Evolutionary conservation across 2,113 vertebrate species (phyloP).

Genomic region (Rhinichthys klamathensis): DNA sequence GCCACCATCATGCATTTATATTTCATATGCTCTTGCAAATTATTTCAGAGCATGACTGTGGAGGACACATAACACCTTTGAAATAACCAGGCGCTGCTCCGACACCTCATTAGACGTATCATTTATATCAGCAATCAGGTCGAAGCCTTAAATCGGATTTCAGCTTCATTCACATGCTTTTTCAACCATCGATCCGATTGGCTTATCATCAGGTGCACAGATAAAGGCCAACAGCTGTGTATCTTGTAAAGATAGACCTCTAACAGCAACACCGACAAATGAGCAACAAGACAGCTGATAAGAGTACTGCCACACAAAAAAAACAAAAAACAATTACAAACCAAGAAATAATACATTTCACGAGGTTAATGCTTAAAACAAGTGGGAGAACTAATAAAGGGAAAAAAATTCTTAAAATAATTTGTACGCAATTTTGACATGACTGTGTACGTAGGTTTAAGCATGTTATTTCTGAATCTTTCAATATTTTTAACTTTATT

Average conservation of each 20-base stretch:
- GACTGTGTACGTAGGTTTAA: too few relatives aligned
- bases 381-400: neutral
- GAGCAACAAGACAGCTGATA: conserved; percentile 18
- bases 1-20: neutral
- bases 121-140: conserved; percentile 36
- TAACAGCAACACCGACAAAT: conserved; percentile 18
- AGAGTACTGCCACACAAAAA: conserved; percentile 1
- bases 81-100: neutral
- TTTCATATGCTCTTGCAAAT: neutral
- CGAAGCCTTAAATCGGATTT: conserved; percentile 33
- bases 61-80: neutral
- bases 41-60: neutral
- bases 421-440: too few relatives aligned
- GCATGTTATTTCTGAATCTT: too few relatives aligned
- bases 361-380: neutral
- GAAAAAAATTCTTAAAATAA: too few relatives aligned
- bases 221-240: conserved; percentile 37
- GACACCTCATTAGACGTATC: conserved; percentile 39
- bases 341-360: neutral
- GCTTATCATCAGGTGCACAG: conserved; percentile 52
- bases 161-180: conserved; percentile 43
- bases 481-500: neutral
- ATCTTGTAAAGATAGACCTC: conserved; percentile 15
- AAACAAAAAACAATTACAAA: neutral
- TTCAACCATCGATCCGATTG: conserved; percentile 54